Conservation (phyloP, 2,888 invertebrate species). For the Scrobipalpa atriplicella region DNA sequence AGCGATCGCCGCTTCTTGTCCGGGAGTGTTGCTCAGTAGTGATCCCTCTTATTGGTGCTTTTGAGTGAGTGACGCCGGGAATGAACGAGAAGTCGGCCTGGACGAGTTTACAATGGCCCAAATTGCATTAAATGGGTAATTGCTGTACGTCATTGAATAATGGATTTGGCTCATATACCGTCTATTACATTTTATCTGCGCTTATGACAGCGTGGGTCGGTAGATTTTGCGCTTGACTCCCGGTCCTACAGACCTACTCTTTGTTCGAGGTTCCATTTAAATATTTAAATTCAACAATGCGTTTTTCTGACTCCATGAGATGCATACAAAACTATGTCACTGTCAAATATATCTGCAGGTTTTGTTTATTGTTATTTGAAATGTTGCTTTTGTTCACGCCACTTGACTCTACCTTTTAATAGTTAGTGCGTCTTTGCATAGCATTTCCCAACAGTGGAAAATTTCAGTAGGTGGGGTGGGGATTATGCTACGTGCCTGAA, state of each 20-base stretch:
- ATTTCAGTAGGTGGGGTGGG: not conserved
- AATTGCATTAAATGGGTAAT: constrained; percentile 82
- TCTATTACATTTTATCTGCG: constrained; percentile 64
- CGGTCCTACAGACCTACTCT: constrained; percentile 45
- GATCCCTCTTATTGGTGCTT: constrained; percentile 75
- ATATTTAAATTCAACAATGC: constrained; percentile 69
- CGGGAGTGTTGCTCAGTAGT: constrained; percentile 68
- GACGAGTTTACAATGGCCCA: constrained; percentile 75
- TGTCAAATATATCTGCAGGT: constrained; percentile 24
- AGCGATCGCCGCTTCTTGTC: constrained; percentile 63
- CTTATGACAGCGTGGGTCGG: constrained; percentile 65
- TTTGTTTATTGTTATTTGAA: constrained; percentile 11
- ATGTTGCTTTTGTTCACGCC: constrained; percentile 2
- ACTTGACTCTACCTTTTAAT: not conserved
- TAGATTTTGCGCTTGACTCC: constrained; percentile 76
- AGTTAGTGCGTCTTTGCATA: constrained; percentile 17
- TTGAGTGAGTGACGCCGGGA: constrained; percentile 77
- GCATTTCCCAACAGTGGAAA: constrained; percentile 14
- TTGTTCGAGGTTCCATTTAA: constrained; percentile 69
- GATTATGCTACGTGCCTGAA: not conserved
- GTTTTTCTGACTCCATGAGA: constrained; percentile 64
- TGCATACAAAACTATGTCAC: constrained; percentile 65
- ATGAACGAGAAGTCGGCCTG: constrained; percentile 69
- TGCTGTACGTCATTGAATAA: constrained; percentile 81
- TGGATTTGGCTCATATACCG: constrained; percentile 73